Evolutionary conservation across 2,888 invertebrate species (phyloP).

Genomic region (Cheilosia variabilis): DNA sequence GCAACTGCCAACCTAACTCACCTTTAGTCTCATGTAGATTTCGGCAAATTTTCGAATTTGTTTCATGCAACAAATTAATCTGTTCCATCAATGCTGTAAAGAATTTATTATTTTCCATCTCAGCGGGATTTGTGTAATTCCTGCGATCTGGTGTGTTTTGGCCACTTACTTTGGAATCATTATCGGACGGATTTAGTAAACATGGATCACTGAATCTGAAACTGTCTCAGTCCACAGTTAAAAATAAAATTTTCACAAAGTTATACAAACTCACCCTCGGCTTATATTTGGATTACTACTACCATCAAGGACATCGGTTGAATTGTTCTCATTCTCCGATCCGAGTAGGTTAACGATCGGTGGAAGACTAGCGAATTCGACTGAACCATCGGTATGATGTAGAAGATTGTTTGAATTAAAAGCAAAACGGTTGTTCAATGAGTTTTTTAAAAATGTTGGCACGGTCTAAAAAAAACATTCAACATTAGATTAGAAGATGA

Average conservation of each 20-base stretch:
- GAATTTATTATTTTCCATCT: constrained; percentile 82
- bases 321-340: constrained; percentile 81
- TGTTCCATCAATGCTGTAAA: constrained; percentile 87
- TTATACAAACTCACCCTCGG: constrained; percentile 79
- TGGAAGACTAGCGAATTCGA: constrained; percentile 88
- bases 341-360: constrained; percentile 86
- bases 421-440: constrained; percentile 80
- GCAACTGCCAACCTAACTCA: constrained; percentile 78
- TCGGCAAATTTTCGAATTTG: constrained; percentile 89
- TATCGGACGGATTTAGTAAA: constrained; percentile 82
- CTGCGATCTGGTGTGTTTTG: constrained; percentile 82
- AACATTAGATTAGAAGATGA: background rate
- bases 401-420: constrained; percentile 77
- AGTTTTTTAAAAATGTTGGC: constrained; percentile 79
- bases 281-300: constrained; percentile 82
- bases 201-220: constrained; percentile 84
- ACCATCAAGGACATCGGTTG: constrained; percentile 82
- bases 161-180: constrained; percentile 82
- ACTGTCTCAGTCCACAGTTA: constrained; percentile 76
- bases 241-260: constrained; percentile 21
- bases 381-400: constrained; percentile 79
- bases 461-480: constrained; percentile 75
- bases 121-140: constrained; percentile 78
- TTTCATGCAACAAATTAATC: constrained; percentile 88
- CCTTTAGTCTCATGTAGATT: constrained; percentile 90